Percentiles rank a stretch among this genome's conserved stretches.
These are phyloP conservation scores for Microhierax caerulescens DNA, from an alignment of 2,797 vertebrate genomes.

Conservation along the genomic window DNA sequence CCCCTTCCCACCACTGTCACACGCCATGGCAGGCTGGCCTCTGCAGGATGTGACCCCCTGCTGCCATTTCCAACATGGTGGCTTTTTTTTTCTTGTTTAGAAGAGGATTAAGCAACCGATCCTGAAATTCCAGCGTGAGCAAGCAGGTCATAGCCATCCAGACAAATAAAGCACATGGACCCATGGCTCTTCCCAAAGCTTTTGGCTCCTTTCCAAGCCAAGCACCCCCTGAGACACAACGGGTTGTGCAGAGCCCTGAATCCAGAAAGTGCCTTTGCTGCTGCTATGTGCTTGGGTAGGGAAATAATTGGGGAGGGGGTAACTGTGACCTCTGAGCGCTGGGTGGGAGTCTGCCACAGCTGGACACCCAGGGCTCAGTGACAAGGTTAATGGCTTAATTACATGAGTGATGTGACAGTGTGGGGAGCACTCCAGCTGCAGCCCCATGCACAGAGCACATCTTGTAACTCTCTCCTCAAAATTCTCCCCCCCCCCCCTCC, in stretches of 20 bases:
- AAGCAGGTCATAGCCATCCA: neutral
- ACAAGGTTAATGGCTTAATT: rapidly evolving
- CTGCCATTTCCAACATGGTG: rapidly evolving
- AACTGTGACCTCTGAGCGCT: rapidly evolving
- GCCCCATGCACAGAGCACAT: rapidly evolving
- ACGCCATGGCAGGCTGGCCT: neutral
- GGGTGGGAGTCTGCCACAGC: neutral
- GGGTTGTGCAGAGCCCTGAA: neutral
- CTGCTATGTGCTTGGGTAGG: rapidly evolving
- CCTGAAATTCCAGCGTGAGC: neutral
- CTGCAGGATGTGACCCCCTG: neutral
- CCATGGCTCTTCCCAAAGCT: neutral
- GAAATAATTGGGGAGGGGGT: neutral
- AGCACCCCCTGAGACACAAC: rapidly evolving
- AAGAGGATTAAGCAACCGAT: neutral
- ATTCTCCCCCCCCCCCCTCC: neutral
- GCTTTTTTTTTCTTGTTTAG: neutral
- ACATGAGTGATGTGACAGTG: rapidly evolving
- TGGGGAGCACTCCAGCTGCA: neutral
- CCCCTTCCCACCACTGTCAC: neutral
- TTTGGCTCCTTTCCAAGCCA: neutral
- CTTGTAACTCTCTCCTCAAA: neutral
- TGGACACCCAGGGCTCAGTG: neutral
- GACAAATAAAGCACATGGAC: rapidly evolving
- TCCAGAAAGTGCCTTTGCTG: neutral